Base-by-base conservation (phyloP, 1,140 invertebrate genomes). In the Rhynchophorus ferrugineus region DNA sequence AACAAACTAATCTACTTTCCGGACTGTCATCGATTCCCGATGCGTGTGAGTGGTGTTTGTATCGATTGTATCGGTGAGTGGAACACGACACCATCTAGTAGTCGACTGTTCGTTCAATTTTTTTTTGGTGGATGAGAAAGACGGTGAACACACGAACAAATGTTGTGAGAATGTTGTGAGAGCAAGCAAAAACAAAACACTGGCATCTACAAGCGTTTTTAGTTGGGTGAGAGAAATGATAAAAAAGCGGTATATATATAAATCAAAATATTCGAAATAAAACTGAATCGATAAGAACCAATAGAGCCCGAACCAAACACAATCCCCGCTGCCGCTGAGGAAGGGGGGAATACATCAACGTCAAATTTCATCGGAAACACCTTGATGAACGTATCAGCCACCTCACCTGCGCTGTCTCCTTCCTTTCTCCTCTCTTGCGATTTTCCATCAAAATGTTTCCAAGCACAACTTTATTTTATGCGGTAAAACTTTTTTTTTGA, bases 371-470 rank as follows among this genome's bases (percentile, higher is more conserved):
- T n/a, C 24, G 72, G 71, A 73, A 74, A 74, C 72, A 74, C 70
- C 70, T 73, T 73, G 72, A 73, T 71, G 70, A 67, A 61, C 62
- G 55, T 63, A 56, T 63, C 62, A 68, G 64, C 63, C 63, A 68
- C 66, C 64, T 60, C 57, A 51, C 36, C 49, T 62, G 42, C 59
- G 57, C 47, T 56, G 38, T n/a, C 36, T 39, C 35, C 37, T 52
- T n/a, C n/a, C n/a, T n/a, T n/a, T n/a, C n/a, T n/a, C n/a, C n/a
- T n/a, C n/a, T n/a, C n/a, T n/a, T n/a, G n/a, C 16, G 29, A 43
- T 36, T 46, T 57, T 55, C 65, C 69, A 72, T 72, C 70, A 72
- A 73, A 73, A 71, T 73, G 69, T 73, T 73, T 73, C 69, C 71
- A 72, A n/a, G n/a, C n/a, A n/a, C n/a, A n/a, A n/a, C n/a, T n/a